phyloP scores from a whole-genome alignment of 1,140 invertebrate species.

The Brachionus angularis region DNA sequence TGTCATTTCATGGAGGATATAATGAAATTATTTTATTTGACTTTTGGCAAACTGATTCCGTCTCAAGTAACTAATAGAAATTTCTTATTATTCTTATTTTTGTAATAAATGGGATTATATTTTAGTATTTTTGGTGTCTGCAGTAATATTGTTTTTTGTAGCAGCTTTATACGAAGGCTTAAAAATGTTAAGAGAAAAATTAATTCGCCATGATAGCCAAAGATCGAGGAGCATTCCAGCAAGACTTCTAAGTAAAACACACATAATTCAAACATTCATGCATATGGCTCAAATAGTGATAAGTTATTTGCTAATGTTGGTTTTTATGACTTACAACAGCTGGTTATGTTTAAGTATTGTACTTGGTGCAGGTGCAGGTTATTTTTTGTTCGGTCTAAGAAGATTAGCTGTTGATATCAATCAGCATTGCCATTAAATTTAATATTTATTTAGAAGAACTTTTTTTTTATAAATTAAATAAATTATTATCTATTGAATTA shows the following conservation, averaged over 20 bases:
- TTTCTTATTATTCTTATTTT: not conserved
- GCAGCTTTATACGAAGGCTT: constrained; percentile 47
- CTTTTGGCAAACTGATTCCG: constrained; percentile 39
- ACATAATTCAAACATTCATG: constrained; percentile 78
- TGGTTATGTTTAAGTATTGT: constrained; percentile 87
- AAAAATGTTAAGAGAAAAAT: constrained; percentile 46
- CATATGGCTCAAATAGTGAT: constrained; percentile 83
- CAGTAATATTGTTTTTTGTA: constrained; percentile 45
- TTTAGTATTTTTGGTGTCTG: constrained; percentile 45
- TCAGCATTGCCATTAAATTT: constrained; percentile 81
- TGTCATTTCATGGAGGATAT: constrained; percentile 39
- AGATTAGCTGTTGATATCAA: constrained; percentile 81
- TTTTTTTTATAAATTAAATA: too few species aligned
- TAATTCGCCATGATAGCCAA: not conserved
- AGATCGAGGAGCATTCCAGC: constrained; percentile 44
- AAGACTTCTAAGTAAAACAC: constrained; percentile 55
- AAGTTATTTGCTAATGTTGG: constrained; percentile 89
- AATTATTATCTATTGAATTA: too few species aligned
- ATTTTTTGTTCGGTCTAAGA: constrained; percentile 89
- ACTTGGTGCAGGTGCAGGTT: constrained; percentile 78
- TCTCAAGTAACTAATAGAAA: not conserved
- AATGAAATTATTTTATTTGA: constrained; percentile 41
- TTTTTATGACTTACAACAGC: constrained; percentile 97
- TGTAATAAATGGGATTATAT: not conserved
- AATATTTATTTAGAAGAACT: constrained; percentile 62